Evolutionary conservation across 37 sponge, comb jelly and placozoan genomes (phyloP).

Genomic region (Trichoplax adhaerens): DNA sequence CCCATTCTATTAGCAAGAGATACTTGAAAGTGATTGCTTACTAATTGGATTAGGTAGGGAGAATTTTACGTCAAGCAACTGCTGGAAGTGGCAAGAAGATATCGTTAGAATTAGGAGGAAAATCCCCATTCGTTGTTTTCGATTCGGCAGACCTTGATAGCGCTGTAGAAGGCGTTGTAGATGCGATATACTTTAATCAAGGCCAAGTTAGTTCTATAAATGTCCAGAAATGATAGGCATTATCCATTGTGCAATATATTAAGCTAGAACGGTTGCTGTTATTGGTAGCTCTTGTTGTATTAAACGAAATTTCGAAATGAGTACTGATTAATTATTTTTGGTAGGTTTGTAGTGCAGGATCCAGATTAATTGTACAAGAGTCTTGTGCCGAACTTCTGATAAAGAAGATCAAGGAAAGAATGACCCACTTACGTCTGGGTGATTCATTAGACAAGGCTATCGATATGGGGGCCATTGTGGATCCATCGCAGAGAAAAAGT

Average conservation of each 20-base stretch:
- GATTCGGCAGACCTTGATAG: constrained; percentile 78
- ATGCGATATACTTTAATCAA: constrained; percentile 93
- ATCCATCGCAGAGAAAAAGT: constrained; percentile 43
- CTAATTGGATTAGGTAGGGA: constrained; percentile 50
- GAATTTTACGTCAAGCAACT: constrained; percentile 54
- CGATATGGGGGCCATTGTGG: constrained; percentile 90
- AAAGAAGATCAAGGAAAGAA: constrained; percentile 64
- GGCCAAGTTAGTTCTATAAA: constrained; percentile 45
- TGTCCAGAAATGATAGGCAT: too few species aligned
- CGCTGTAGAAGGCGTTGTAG: constrained; percentile 87
- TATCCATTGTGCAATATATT: too few species aligned
- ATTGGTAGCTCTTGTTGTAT: too few species aligned
- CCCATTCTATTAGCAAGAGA: neutral
- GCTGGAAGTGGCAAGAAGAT: constrained; percentile 84
- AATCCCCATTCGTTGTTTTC: constrained; percentile 77
- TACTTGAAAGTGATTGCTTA: neutral
- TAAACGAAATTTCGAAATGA: too few species aligned
- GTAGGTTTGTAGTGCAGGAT: constrained; percentile 93
- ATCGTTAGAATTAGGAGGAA: constrained; percentile 82
- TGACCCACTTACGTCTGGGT: constrained; percentile 67
- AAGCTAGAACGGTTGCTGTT: too few species aligned
- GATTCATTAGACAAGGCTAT: constrained; percentile 31
- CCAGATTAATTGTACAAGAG: constrained; percentile 75
- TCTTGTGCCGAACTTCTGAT: constrained; percentile 47
- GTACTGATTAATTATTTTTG: too few species aligned